A percentile compares a stretch with the other conserved stretches of the same genome.
Evolutionary conservation across 2,797 vertebrate genomes (phyloP).

Genomic region (Neoniphon sammara): DNA sequence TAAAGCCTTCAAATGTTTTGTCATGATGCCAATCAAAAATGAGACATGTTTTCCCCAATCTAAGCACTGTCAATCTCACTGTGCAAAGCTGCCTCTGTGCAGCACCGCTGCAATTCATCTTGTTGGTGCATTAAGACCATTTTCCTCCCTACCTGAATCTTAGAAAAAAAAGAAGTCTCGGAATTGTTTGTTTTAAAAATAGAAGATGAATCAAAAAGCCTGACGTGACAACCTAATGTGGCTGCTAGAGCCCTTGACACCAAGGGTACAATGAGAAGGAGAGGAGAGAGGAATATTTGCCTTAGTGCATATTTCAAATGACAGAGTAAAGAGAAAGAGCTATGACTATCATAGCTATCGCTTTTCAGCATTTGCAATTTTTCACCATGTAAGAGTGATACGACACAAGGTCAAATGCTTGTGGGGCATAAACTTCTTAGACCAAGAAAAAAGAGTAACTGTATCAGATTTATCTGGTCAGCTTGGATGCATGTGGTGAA

Average conservation of each 20-base stretch:
- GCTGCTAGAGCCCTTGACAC: conserved; percentile 36
- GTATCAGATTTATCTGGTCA: conserved; percentile 13
- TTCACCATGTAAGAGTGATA: neutral
- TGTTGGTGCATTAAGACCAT: conserved; percentile 42
- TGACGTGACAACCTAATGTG: conserved; percentile 42
- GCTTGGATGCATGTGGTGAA: neutral
- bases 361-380: conserved; percentile 3
- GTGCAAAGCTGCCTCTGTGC: conserved; percentile 25
- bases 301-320: conserved; percentile 19
- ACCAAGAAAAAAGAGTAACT: neutral
- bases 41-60: conserved; percentile 47
- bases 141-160: conserved; percentile 20
- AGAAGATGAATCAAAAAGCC: conserved; percentile 50
- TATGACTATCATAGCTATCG: neutral
- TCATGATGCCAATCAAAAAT: conserved; percentile 59
- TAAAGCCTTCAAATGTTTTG: conserved; percentile 48
- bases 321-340: conserved; percentile 13
- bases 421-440: neutral
- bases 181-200: conserved; percentile 57
- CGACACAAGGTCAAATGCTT: neutral
- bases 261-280: conserved; percentile 6
- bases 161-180: conserved; percentile 29
- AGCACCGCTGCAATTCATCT: conserved; percentile 16
- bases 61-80: conserved; percentile 42
- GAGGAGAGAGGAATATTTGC: neutral